Base-by-base conservation (phyloP, 2,888 invertebrate genomes). In the Eupithecia exiguata region DNA sequence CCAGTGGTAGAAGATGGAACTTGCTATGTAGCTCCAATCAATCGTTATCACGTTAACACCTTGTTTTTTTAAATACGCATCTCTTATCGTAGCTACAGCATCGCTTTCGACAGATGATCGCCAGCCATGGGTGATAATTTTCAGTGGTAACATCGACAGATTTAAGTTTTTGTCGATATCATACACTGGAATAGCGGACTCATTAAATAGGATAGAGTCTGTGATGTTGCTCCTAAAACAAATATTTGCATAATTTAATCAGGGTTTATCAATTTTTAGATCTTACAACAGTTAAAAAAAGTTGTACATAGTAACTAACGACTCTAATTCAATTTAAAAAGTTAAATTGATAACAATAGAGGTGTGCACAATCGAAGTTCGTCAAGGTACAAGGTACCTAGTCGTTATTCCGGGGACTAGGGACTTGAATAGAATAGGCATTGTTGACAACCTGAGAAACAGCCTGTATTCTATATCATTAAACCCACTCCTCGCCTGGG, bases 41-140 rank as follows among this genome's bases (percentile, higher is more conserved):
- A 93, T 86, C 0, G 89, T 86, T 62, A 94, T 87, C 1, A 95
- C 91, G 75, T 92, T 94, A 1, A 89, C 89, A 76, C 93, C 89
- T 72, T 87, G 78, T 9, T 78, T 43, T 63, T 87, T 79, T 71
- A 95, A 81, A 83, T 93, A 95, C 5, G 91, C 91, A 75, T 94
- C 81, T 81, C 91, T 94, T 16, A 95, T 90, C 12, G 76, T 71
- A 1, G 86, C 77, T 61, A 92, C 91, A 10, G 88, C 85, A 61
- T 86, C 80, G 66, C 84, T 84, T 53, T 88, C 86, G 1, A 89
- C 92, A 40, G 89, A 88, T 1, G 95, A 95, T 82, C 87, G 87
- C 95, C 95, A 95, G 10, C 92, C 92, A 75, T 95, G 95, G 1
- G 95, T 94, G n/a, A 95, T 84, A 58, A 95, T 85, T 86, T 95